Evolutionary conservation across 2,797 vertebrate genomes (phyloP), one percentile per base, ranked within the genome.

Genomic region (Takifugu rubripes): DNA sequence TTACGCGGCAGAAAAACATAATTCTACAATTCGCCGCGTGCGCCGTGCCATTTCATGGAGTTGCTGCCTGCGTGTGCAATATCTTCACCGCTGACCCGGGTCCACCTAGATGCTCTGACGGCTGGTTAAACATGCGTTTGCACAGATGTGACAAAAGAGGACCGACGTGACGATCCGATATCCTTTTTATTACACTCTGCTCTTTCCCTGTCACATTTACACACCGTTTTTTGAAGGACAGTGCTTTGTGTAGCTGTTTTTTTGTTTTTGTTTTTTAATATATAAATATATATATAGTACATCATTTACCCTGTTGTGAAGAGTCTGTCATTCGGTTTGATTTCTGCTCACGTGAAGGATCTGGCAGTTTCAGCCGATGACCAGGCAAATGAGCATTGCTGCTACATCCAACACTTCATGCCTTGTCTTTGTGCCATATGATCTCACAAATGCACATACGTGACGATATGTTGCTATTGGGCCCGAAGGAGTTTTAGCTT

Each of bases 11-110:
- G 10, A 70, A 66, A 72, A 68, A 65, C 48, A 43, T 3, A 77
- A 74, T 68, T 74, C 70, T 78, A 89, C 68, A 74, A 66, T 81
- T 81, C 82, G 82, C 87, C 75, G 66, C 81, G 81, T 83, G 85
- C 75, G 77, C 77, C 84, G 87, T 86, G 87, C 86, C 86, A 87
- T 87, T 78, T 80, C 58, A 82, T 67, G 80, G 80, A 88, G 78
- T 78, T 88, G 82, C 90, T 87, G 88, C 89, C 83, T 85, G 76
- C 74, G 77, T 91, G 90, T 91, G 87, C 88, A 89, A 87, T 89
- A 87, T 79, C 78, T 88, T 82, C 82, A 84, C 84, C 79, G 76
- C 82, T 87, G 83, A 86, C 70, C 65, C 76, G 80, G 79, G 78
- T 82, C 79, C 82, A 75, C 86, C 82, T 83, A 76, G 56, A 85